Base-by-base conservation (phyloP, 1,140 invertebrate genomes). In the Archivesica marissinica region DNA sequence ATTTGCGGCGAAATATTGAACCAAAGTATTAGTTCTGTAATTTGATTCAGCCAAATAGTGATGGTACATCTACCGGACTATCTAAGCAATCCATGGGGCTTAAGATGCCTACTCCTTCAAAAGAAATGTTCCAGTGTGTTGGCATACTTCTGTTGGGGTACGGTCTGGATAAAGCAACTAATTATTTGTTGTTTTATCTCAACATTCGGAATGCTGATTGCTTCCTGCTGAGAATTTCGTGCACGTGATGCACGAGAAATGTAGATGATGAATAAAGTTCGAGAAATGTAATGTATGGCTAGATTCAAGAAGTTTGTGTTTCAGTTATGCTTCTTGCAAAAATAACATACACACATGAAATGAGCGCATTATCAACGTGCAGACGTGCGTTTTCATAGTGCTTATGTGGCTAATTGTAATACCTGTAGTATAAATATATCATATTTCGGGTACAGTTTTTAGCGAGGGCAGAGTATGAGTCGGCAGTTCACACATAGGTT, bases 21-120 rank as follows among this genome's bases (percentile, higher is more conserved):
- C 44, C 44, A 15, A 70, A 76, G 70, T 64, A 81, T 81, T 81
- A 68, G 47, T 81, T 68, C 70, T 70, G 78, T 70, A 81, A 81
- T 41, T 39, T 47, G 64, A 81, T 68, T 2, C 2, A 38, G 78
- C 78, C 70, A 70, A 70, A 54, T 23, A 50, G 20, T 68, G 56
- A 25, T 13, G 30, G 39, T 20, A 17, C 52, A 39, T 30, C 13
- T 23, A 20, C 13, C 23, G 44, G 39, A 38, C 61, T 68, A 64
- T 70, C 54, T 9, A 6, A 33, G 2, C 30, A 68, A 81, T 50
- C 78, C 61, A 30, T 64, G 47, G 44, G 78, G 47, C 39, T 68
- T 64, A n/a, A 15, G 39, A 38, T 70, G 38, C 33, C 15, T 7
- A 7, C 25, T 15, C 56, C 78, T 50, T 70, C 78, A 70, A 70